Base-by-base conservation (phyloP, 2,888 invertebrate genomes). In the Rotaria sp. region DNA sequence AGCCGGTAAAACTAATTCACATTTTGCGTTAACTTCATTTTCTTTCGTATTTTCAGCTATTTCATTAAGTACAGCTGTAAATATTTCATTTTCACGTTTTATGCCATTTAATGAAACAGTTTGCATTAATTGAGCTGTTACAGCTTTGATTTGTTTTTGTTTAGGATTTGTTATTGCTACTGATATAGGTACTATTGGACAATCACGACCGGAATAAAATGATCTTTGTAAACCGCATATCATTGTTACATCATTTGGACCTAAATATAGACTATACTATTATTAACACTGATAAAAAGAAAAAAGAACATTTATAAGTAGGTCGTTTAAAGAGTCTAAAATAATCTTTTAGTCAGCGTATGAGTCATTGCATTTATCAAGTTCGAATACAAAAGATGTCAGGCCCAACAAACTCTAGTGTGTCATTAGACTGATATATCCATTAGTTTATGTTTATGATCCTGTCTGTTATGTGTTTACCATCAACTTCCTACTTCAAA, bases 31-130 rank as follows among this genome's bases (percentile, higher is more conserved):
- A 13, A 80, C 15, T 45, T 41, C 45, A n/a, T 41, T 80, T 80
- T 41, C n/a, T 80, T 80, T 80, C 1, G 26, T 80, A 80, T 80
- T 80, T 80, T 80, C 80, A 15, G 80, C 13, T 11, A 80, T 80
- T 80, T 80, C 80, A n/a, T 80, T 80, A 45, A 80, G 45, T 5
- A 80, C 26, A n/a, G 80, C 80, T 26, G 80, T 80, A 80, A 80
- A 80, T 5, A 80, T 80, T 80, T 80, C 80, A 80, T 80, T 45
- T 80, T 80, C 80, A 41, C 80, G n/a, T 45, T 80, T 80, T 11
- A 45, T 80, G 45, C 45, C 80, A 80, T 80, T 80, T 45, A 80
- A 45, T n/a, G 41, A 45, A 45, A 80, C 10, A 11, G 45, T 45
- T 45, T 80, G 80, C 80, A 80, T 45, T 26, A 80, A 45, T 41